Conservation (phyloP, 1,140 invertebrate species). For the Spodoptera litura region DNA sequence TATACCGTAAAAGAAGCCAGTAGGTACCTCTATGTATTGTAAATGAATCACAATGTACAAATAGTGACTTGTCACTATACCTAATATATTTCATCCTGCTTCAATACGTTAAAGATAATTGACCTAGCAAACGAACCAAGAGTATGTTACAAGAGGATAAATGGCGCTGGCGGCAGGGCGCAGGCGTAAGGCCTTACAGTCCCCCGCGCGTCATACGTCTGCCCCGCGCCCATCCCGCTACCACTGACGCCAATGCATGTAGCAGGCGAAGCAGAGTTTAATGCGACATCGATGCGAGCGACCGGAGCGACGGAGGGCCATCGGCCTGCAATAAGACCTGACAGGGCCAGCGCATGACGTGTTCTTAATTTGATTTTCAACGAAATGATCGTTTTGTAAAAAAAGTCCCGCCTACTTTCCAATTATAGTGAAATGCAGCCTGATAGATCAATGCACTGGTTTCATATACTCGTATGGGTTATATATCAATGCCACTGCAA, state of each 20-base stretch:
- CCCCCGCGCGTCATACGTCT: conserved; percentile 47
- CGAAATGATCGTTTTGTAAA: not conserved
- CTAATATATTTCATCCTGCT: conserved; percentile 41
- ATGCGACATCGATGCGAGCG: conserved; percentile 46
- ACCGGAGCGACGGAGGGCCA: conserved; percentile 10
- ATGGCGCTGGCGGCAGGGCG: conserved; percentile 65
- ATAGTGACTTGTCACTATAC: conserved; percentile 11
- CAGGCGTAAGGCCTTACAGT: conserved; percentile 65
- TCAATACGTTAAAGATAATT: conserved; percentile 73
- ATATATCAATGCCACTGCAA: no score
- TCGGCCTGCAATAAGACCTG: conserved; percentile 29
- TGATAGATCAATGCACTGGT: not conserved
- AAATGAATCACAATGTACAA: not conserved
- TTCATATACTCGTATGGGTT: not conserved
- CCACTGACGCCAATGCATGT: conserved; percentile 53
- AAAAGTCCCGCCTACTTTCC: not conserved
- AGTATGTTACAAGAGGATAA: conserved; percentile 66
- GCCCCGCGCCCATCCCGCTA: conserved; percentile 26
- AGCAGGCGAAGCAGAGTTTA: conserved; percentile 43
- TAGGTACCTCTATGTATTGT: no score
- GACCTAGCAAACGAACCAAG: conserved; percentile 72
- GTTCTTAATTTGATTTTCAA: conserved; percentile 15
- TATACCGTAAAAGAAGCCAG: no score
- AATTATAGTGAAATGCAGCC: not conserved
- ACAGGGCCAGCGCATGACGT: conserved; percentile 17